Percentiles rank a stretch among this genome's conserved stretches.
phyloP scores from a whole-genome alignment of 2,888 invertebrate species.

The Rhabditoides inermis region DNA sequence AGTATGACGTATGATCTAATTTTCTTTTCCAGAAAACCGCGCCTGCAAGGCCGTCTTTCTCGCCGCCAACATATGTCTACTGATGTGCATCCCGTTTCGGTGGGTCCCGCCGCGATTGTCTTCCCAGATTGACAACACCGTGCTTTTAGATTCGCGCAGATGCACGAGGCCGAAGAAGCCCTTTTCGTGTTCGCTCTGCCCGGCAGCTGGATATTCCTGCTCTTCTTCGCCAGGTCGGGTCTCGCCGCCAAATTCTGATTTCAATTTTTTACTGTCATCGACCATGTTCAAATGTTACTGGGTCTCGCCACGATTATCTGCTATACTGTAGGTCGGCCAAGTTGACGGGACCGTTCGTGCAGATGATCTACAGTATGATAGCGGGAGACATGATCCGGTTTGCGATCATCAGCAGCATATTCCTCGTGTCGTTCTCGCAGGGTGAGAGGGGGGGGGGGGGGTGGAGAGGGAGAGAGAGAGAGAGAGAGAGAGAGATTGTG shows the following conservation, averaged over 20 bases:
- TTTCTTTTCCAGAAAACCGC: too few relatives aligned
- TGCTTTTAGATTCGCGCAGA: constrained; percentile 9
- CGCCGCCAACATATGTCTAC: constrained; percentile 74
- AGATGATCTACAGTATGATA: constrained; percentile 99
- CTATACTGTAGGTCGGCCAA: constrained; percentile 35
- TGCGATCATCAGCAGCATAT: constrained; percentile 88
- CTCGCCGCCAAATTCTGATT: too few relatives aligned
- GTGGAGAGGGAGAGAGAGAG: not conserved
- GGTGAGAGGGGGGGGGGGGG: constrained; percentile 62
- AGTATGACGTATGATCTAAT: too few relatives aligned
- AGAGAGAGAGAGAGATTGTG: not conserved
- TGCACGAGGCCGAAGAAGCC: constrained; percentile 73
- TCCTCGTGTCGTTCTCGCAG: constrained; percentile 89
- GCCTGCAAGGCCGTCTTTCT: constrained; percentile 89
- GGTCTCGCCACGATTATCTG: not conserved
- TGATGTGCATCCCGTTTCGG: constrained; percentile 47
- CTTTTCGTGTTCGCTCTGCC: constrained; percentile 84
- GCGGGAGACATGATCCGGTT: constrained; percentile 97
- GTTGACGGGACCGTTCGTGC: constrained; percentile 93
- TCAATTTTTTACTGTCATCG: too few relatives aligned
- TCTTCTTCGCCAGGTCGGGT: constrained; percentile 99
- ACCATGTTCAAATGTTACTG: not conserved
- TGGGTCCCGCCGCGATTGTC: constrained; percentile 7
- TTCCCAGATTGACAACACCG: not conserved
- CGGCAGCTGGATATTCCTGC: constrained; percentile 89